These are phyloP conservation scores for Colletes latitarsis DNA, from an alignment of 1,140 invertebrate genomes.

Conservation along the genomic window DNA sequence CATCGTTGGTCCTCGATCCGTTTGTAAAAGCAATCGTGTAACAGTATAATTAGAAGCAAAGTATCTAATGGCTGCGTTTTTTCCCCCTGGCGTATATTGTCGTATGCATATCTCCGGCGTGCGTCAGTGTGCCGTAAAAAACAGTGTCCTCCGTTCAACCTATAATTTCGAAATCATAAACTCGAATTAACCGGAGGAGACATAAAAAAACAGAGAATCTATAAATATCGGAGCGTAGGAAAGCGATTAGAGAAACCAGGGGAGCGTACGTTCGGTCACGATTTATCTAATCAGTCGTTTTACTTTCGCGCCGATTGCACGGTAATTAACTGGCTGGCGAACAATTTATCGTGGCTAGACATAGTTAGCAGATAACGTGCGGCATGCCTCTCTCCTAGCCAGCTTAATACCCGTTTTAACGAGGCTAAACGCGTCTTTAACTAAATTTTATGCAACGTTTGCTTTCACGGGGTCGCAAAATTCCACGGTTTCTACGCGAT, in stretches of 20 bases:
- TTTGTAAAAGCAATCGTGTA: too few relatives aligned
- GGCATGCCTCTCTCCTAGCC: not conserved
- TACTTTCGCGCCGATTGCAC: constrained; percentile 12
- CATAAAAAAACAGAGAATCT: not conserved
- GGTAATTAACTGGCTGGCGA: constrained; percentile 5
- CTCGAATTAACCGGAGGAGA: not conserved
- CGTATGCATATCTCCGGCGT: too few relatives aligned
- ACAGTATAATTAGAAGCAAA: too few relatives aligned
- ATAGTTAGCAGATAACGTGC: constrained; percentile 16
- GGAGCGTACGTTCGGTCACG: not conserved
- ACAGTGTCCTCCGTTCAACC: not conserved
- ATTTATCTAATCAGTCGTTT: constrained; percentile 30
- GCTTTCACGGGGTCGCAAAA: constrained; percentile 17
- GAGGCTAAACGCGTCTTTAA: constrained; percentile 4
- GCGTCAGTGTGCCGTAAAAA: not conserved
- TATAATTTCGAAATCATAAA: not conserved
- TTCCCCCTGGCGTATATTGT: too few relatives aligned
- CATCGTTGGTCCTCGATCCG: too few relatives aligned
- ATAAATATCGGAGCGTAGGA: not conserved
- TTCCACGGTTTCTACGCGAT: not conserved
- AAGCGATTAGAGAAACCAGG: not conserved
- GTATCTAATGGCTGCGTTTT: too few relatives aligned
- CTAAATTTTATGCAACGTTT: not conserved
- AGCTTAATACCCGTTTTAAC: constrained; percentile 3
- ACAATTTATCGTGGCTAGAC: constrained; percentile 32